Evolutionary conservation across 2,888 invertebrate genomes (phyloP), one percentile per base, ranked within the genome.

Genomic region (Thelaira solivaga): DNA sequence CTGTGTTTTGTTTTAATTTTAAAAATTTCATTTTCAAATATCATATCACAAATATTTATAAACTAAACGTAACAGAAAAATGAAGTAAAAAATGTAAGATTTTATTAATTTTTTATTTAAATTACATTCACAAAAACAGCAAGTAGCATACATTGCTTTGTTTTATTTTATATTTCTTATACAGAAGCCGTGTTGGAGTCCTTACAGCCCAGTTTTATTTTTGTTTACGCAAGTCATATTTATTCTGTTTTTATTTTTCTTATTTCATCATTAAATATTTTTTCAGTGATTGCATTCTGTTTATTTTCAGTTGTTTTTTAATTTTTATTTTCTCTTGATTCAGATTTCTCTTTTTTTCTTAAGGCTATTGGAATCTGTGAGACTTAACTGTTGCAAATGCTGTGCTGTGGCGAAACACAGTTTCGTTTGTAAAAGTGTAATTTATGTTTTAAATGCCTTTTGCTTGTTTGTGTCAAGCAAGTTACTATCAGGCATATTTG

Each of bases 281-380:
- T 47, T 69, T 36, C 41, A 41, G 39, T 11, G 18, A 41, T 26
- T 26, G 24, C 16, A 41, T 57, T 62, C 39, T 34, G 18, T 39
- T 61, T 59, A 39, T 22, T 39, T 43, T 41, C 8, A 1, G 34
- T n/a, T 34, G 34, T 4, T 16, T 41, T 53, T 59, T 39, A 4
- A 8, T 13, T 29, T 47, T 43, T 43, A 7, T 67, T 59, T 59
- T 39, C 55, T 45, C 62, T 26, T 55, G 34, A 49, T 36, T 51
- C 31, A 8, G 20, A 18, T 43, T 41, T 61, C 61, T 69, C 36
- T 41, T 36, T 47, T 34, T 11, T 20, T 49, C 62, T 75, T 71
- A 65, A 65, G 69, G 75, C 71, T 41, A 61, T 57, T 69, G 43
- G 64, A 65, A 69, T 75, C 39, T 59, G 64, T 61, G 49, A 39